These are phyloP conservation scores for Paratrypauchen microcephalus DNA, from an alignment of 2,797 vertebrate species.

Conservation along the genomic window DNA sequence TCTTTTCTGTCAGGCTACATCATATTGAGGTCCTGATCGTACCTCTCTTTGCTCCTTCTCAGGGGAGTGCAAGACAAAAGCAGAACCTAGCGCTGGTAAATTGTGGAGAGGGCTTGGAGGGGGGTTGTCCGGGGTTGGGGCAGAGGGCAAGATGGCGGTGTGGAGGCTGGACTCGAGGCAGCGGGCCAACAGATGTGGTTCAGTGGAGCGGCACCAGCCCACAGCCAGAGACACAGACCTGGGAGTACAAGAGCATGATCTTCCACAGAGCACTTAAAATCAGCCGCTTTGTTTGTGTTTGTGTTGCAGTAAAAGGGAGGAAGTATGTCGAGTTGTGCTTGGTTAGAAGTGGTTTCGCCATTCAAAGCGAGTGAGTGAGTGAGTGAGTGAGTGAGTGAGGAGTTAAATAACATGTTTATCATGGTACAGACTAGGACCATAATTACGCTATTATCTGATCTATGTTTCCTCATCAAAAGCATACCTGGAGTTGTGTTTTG, in stretches of 20 bases:
- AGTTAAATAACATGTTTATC: slow-evolving; percentile 45
- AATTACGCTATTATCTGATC: too few species aligned
- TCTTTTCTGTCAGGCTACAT: slow-evolving; percentile 26
- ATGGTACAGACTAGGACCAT: not conserved
- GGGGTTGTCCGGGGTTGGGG: slow-evolving; percentile 2
- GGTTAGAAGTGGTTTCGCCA: slow-evolving; percentile 19
- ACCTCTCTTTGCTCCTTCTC: slow-evolving; percentile 37
- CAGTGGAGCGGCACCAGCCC: slow-evolving; percentile 62
- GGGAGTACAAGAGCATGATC: slow-evolving; percentile 59
- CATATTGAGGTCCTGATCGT: slow-evolving; percentile 20
- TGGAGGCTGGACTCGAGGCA: slow-evolving; percentile 26
- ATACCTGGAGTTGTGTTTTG: too few species aligned
- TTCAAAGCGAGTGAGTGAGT: not conserved
- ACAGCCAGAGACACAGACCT: slow-evolving; percentile 69
- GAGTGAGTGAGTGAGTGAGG: not conserved
- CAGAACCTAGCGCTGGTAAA: slow-evolving; percentile 59
- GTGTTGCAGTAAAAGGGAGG: slow-evolving; percentile 11
- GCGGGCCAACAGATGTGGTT: slow-evolving; percentile 61
- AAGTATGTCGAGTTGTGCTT: slow-evolving; percentile 1
- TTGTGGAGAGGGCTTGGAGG: slow-evolving; percentile 42
- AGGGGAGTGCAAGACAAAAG: slow-evolving; percentile 60
- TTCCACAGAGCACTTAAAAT: slow-evolving; percentile 57
- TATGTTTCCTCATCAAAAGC: too few species aligned
- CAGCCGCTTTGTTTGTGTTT: slow-evolving; percentile 37
- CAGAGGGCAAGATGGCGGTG: slow-evolving; percentile 19